These are phyloP conservation scores for Galbula dea DNA, from an alignment of 2,113 vertebrate species.

Conservation along the genomic window DNA sequence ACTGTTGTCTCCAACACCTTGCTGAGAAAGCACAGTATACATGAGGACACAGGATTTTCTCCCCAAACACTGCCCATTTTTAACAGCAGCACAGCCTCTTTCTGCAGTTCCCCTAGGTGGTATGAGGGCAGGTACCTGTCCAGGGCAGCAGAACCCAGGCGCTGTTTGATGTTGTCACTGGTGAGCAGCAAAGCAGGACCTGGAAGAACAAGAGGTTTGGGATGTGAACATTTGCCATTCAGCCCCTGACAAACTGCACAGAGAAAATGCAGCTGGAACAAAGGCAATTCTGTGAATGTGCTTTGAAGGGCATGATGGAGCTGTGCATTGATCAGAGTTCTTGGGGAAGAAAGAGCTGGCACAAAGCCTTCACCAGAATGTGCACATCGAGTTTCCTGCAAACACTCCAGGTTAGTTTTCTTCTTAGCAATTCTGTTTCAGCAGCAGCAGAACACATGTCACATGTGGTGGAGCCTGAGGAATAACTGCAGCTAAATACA, in stretches of 20 bases:
- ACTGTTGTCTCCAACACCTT: not conserved
- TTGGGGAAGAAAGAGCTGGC: not conserved
- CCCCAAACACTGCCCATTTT: not conserved
- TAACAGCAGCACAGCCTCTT: rapidly evolving
- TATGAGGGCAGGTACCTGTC: constrained; percentile 78
- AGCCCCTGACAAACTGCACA: not conserved
- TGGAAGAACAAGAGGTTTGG: constrained; percentile 36
- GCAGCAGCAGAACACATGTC: not conserved
- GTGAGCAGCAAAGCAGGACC: constrained; percentile 88
- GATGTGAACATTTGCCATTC: not conserved
- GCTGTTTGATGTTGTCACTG: constrained; percentile 89
- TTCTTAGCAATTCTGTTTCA: not conserved
- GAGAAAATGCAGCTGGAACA: not conserved
- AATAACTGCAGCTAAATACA: not conserved
- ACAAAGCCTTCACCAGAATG: not conserved
- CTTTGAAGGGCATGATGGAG: not conserved
- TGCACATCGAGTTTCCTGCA: not conserved
- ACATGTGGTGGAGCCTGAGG: not conserved
- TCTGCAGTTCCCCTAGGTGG: not conserved
- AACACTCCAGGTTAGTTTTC: not conserved
- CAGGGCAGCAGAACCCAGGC: constrained; percentile 87
- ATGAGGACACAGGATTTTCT: not conserved
- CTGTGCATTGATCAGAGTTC: not conserved
- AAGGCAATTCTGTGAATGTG: rapidly evolving
- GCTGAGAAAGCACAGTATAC: not conserved